These are phyloP conservation scores for Luffia ferchaultella DNA, from an alignment of 2,888 invertebrate genomes.

Conservation along the genomic window DNA sequence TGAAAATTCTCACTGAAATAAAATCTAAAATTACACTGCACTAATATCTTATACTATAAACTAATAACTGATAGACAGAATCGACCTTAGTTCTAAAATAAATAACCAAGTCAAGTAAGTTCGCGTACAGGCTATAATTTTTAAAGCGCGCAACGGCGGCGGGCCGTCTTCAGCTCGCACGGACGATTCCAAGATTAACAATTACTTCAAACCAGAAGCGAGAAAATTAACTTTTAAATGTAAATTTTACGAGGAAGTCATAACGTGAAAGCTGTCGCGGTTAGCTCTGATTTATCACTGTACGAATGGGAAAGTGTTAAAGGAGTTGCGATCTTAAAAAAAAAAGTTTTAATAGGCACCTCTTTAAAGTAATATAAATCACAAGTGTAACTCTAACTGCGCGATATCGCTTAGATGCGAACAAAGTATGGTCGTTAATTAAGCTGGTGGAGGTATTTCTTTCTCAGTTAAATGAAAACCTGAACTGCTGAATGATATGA, in stretches of 20 bases:
- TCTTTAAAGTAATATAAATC: slow-evolving; percentile 64
- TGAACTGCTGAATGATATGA: too few relatives aligned
- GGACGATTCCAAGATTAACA: slow-evolving; percentile 55
- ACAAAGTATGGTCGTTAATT: not conserved
- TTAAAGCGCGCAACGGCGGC: slow-evolving; percentile 20
- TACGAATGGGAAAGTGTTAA: slow-evolving; percentile 64
- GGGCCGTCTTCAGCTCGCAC: slow-evolving; percentile 18
- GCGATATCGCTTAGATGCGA: not conserved
- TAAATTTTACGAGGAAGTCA: slow-evolving; percentile 65
- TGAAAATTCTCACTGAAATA: too few relatives aligned
- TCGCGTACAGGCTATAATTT: slow-evolving; percentile 32
- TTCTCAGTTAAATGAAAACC: not conserved
- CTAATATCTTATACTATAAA: too few relatives aligned
- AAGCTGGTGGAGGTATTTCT: not conserved
- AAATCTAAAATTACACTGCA: too few relatives aligned
- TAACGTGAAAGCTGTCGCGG: slow-evolving; percentile 62
- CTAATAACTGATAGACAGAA: too few relatives aligned
- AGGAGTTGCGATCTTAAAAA: slow-evolving; percentile 60
- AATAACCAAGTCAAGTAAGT: too few relatives aligned
- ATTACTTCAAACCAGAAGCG: slow-evolving; percentile 45
- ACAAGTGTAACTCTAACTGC: slow-evolving; percentile 43
- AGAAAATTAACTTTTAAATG: slow-evolving; percentile 65
- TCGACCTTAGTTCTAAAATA: too few relatives aligned
- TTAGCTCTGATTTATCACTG: slow-evolving; percentile 60
- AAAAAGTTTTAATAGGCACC: slow-evolving; percentile 64